Evolutionary conservation across 2,113 vertebrate species (phyloP), one percentile per base, ranked within the genome.

Genomic region (Isurus oxyrinchus): DNA sequence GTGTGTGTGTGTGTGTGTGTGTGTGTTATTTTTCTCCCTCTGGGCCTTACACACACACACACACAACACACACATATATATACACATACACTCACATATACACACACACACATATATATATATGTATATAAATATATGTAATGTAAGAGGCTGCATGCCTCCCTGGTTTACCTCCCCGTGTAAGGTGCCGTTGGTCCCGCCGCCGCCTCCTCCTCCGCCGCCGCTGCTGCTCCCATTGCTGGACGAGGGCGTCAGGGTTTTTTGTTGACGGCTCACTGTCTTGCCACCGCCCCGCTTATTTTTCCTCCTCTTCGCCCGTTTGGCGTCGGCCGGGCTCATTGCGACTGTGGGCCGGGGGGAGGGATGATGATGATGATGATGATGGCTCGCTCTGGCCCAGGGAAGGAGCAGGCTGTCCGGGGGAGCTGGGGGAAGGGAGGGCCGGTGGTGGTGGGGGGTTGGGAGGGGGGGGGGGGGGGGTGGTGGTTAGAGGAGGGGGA

Each of bases 301-400:
- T 98, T 99, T 98, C 97, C 99, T 99, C 97, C 99, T 99, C 97
- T 99, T 98, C 97, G 99, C 99, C 97, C 99, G 98, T 97, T 99
- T 99, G 97, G 99, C 99, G 98, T 99, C 99, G 98, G 99, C 99
- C 96, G 99, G 99, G 97, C 99, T 99, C 99, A 99, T 99, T 97
- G 31, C 55, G 72, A 76, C 31, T 31, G 72, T 76, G 72, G 61
- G 35, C 5, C 21, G 40, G 66, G 66, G 40, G 44, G 40, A 0
- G 95, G 72, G 67, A 19, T 13, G 35, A 25, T 25, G 55, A 7
- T 2, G 31, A 5, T 8, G 61, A 6, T 1, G 5, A 19, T 11
- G 63, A 21, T 40, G 16, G 61, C 5, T 63, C 27, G 93, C 14
- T 21, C 59, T 19, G 25, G 31, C 90, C 90, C 88, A 31, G 91